Conservation (phyloP, 2,888 invertebrate genomes). For the Smittia sp. region DNA sequence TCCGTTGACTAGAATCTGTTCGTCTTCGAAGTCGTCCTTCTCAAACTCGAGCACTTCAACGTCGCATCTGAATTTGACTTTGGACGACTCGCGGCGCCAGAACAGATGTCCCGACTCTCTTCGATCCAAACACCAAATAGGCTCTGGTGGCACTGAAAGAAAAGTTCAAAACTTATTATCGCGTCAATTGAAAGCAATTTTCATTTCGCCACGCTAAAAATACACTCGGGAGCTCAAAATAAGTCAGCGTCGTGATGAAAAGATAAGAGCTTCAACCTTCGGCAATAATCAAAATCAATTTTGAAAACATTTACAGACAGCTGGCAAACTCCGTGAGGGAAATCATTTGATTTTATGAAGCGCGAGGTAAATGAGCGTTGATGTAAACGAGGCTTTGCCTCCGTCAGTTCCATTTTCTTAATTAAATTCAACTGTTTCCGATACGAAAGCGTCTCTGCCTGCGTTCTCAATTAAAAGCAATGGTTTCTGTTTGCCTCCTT, state of each 20-base stretch:
- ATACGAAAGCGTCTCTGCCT: background rate
- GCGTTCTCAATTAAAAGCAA: background rate
- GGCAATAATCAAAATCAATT: background rate
- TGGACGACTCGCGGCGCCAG: constrained; percentile 52
- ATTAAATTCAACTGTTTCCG: background rate
- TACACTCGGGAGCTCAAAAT: background rate
- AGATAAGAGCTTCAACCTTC: constrained; percentile 3
- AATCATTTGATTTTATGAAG: too few species aligned
- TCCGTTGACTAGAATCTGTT: constrained; percentile 43
- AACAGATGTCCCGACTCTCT: constrained; percentile 52
- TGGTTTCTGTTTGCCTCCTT: background rate
- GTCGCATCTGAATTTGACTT: constrained; percentile 53
- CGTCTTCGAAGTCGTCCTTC: constrained; percentile 52
- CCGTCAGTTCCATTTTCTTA: background rate
- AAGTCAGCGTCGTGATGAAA: background rate
- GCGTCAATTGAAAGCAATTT: background rate
- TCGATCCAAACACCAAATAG: constrained; percentile 27
- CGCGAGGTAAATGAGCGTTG: too few species aligned
- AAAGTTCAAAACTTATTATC: too few species aligned
- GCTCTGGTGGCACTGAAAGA: constrained; percentile 25
- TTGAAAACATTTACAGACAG: background rate
- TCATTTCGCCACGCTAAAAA: background rate
- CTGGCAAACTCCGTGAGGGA: background rate
- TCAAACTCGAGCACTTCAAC: constrained; percentile 54
- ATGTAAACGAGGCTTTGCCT: background rate